Evolutionary conservation across 1,140 invertebrate species (phyloP), one percentile per base, ranked within the genome.

Genomic region (Bicyclus anynana): DNA sequence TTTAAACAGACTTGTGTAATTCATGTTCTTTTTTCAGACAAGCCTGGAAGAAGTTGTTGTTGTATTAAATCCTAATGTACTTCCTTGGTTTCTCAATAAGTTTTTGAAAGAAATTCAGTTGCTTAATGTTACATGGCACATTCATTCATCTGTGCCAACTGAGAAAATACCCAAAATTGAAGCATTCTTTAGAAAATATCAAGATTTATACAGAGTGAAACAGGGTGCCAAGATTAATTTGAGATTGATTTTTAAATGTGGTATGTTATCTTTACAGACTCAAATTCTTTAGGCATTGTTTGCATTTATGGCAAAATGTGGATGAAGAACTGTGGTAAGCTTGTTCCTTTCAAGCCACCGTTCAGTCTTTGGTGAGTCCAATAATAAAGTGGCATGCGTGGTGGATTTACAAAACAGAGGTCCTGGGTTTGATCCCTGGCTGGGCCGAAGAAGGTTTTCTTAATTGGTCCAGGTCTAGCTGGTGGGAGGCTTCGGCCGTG

Each of bases 171-270:
- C 54, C 16, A 87, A 82, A 67, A 75, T 87, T 7, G 62, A 72
- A 53, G 59, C 66, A 20, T 86, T 79, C 74, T 70, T 83, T 18
- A 77, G 74, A 51, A 73, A 64, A 26, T 57, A 77, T 27, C 49
- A 61, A 53, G 35, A 57, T 12, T 54, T 65, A 20, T 68, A 53
- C 20, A 42, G 48, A 35, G 23, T 37, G 23, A 18, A 54, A 38
- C 49, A 48, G 60, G 53, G 59, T 17, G 46, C 53, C 14, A 76
- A 89, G 64, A 62, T 94, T 17, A 90, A 92, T 59, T 54, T 95
- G 5, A 91, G 90, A 61, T 74, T 96, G 58, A 94, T 96, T 74
- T 96, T 94, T 93, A 95, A 94, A 90, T 84, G 92, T 84, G 91
- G 94, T 95, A 91, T 90, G 86, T 82, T 23, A 53, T 23, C 7